Percentiles rank a stretch among this genome's conserved stretches.
Conservation (phyloP, 2,797 vertebrate genomes). For the Cygnus olor region DNA sequence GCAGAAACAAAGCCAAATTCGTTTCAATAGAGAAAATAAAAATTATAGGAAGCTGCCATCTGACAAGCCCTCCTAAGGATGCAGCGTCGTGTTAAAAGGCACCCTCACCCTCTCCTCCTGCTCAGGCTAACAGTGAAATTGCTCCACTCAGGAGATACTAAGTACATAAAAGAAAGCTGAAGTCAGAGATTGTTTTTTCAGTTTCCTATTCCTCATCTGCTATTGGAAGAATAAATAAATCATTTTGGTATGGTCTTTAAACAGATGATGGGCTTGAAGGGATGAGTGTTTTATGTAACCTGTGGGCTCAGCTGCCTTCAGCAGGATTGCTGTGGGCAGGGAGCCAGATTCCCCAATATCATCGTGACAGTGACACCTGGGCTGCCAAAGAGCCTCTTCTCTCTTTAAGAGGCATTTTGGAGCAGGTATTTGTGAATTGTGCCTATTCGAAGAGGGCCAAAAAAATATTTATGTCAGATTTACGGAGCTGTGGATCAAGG, state of each 20-base stretch:
- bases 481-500: neutral
- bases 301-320: slow-evolving; percentile 15
- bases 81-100: neutral
- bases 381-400: neutral
- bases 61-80: neutral
- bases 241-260: slow-evolving; percentile 25
- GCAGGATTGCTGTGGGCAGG: slow-evolving; percentile 26
- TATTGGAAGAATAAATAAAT: slow-evolving; percentile 12
- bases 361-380: slow-evolving; percentile 14
- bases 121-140: neutral
- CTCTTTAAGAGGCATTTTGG: neutral
- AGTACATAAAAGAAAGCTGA: slow-evolving; percentile 27
- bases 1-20: neutral
- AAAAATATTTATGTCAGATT: neutral
- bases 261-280: slow-evolving; percentile 19
- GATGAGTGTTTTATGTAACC: slow-evolving; percentile 45
- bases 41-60: neutral
- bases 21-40: neutral
- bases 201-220: neutral
- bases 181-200: neutral
- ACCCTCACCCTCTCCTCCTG: neutral
- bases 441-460: neutral
- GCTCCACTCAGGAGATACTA: neutral
- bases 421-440: neutral
- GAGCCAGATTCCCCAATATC: slow-evolving; percentile 23